Base-by-base conservation (phyloP, 2,888 invertebrate genomes). In the Noctua janthina region DNA sequence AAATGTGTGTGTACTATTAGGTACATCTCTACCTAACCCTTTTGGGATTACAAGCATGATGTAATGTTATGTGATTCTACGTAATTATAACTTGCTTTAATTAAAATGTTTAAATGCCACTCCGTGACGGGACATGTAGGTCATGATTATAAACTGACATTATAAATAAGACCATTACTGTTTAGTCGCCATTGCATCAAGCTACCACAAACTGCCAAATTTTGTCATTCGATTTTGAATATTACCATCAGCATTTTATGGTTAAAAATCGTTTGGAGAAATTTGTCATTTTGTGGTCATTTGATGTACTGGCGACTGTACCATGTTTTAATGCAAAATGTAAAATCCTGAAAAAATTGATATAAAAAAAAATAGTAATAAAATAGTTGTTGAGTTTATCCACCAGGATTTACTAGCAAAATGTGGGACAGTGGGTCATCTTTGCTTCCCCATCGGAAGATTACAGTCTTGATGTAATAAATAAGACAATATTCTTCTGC, bases 401-500 rank as follows among this genome's bases (percentile, higher is more conserved):
- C n/a, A n/a, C 56, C 56, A 56, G 23, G 23, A 11, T n/a, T 56
- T n/a, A 54, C 23, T 11, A 11, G 46, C 10, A 46, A 46, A 46
- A 46, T 46, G 59, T 59, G 23, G 11, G 56, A n/a, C 13, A n/a
- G 62, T 29, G 6, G 62, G n/a, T 29, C 62, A 62, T 2, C 11
- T 59, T 6, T 59, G 23, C n/a, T 29, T 62, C 15, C 15, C 6
- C 15, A 5, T 62, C 29, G 6, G 62, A 29, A 29, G n/a, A 29
- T 59, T 13, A n/a, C n/a, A 13, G 11, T 2, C 29, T 15, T 62
- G 62, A 62, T 29, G 62, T 62, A 29, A 15, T 62, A 62, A 64
- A 39, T 29, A 8, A 3, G 11, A 56, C 8, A 35, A 17, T 76
- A 39, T 62, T 62, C 6, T 64, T 35, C 74, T 81, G 4, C 87